Evolutionary conservation across 2,797 vertebrate species (phyloP), one percentile per base, ranked within the genome.

Genomic region (Syndactyla subalaris): DNA sequence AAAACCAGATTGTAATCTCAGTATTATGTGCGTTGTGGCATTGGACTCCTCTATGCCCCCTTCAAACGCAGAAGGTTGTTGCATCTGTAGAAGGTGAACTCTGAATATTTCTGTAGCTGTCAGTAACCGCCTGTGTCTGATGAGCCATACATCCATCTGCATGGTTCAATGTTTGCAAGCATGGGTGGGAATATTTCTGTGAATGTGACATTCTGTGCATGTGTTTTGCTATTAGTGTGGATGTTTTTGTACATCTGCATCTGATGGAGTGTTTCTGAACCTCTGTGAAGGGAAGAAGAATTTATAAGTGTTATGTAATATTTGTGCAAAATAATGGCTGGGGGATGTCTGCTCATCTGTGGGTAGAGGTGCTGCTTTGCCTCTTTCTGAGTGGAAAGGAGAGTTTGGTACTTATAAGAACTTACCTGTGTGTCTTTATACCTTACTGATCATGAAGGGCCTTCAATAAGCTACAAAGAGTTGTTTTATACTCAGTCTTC

Each of bases 11-110:
- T 48, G 16, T 52, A 26, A 15, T 46, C 10, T 66, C 10, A 21
- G 16, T 43, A 18, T 7, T 14, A 7, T 0, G 1, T 29, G 4
- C 52, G 12, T 14, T 20, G 12, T n/a, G 20, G 4, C 43, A 12
- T 2, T 74, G 14, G 24, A 27, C 13, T 43, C 7, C 1, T 7
- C 39, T 59, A 14, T 10, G 2, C 14, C 13, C 8, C 7, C 11
- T 68, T 48, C 10, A 8, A 29, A 39, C 18, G 13, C 21, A 63
- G 24, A 46, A 81, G 36, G 13, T 20, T 2, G 7, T 27, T 49
- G 5, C 7, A 30, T 15, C 17, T 41, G 8, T 14, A 24, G 4
- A 46, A 27, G 0, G 1, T 13, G 22, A 77, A 9, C 38, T 73
- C 27, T 52, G 14, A 77, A 23, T 58, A 36, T 41, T 82, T 68